Percentiles rank a stretch among this genome's conserved stretches.
Conservation (phyloP, 2,113 vertebrate genomes). For the Eulemur rufifrons region DNA sequence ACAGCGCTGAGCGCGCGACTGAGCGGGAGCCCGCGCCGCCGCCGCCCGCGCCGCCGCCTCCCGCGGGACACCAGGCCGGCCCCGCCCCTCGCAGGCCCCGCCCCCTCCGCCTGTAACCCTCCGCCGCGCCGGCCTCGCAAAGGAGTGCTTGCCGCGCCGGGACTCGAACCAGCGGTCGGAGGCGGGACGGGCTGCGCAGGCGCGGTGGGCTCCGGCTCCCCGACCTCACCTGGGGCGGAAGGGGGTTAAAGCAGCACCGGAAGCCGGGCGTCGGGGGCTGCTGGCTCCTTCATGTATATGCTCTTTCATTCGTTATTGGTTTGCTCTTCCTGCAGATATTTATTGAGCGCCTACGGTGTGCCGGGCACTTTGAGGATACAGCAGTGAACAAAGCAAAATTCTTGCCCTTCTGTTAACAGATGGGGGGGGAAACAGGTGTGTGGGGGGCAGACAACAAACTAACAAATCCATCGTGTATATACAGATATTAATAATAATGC, state of each 20-base stretch:
- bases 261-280: rapidly evolving
- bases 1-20: conserved; percentile 75
- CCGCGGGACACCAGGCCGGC: rapidly evolving
- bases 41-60: not conserved
- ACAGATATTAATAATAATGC: not conserved
- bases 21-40: conserved; percentile 74
- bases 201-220: not conserved
- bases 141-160: conserved; percentile 58
- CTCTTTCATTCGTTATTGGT: not conserved
- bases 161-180: rapidly evolving
- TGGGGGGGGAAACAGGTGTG: not conserved
- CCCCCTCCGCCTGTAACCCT: conserved; percentile 60
- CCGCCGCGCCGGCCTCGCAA: conserved; percentile 60
- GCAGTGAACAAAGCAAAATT: not conserved
- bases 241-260: rapidly evolving
- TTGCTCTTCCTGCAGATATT: not conserved
- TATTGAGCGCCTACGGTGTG: not conserved
- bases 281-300: rapidly evolving
- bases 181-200: not conserved
- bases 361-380: not conserved
- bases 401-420: not conserved
- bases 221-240: not conserved
- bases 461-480: not conserved
- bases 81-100: rapidly evolving
- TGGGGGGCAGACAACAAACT: too few relatives aligned